Base-by-base conservation (phyloP, 2,888 invertebrate species). In the Dichetophora obliterata region DNA sequence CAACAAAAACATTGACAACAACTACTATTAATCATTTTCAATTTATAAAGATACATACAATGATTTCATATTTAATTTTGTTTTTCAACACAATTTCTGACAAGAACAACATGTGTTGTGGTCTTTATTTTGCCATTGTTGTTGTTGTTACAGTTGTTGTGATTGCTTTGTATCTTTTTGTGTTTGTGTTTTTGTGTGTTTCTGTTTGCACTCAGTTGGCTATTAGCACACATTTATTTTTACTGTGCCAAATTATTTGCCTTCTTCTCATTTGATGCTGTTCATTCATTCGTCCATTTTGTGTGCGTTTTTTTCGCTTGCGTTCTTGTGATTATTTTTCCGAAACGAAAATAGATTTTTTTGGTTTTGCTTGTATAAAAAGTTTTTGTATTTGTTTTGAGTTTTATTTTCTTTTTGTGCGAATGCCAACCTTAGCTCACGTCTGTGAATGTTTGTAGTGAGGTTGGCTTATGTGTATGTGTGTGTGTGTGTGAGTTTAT, bases 11-110 rank as follows among this genome's bases (percentile, higher is more conserved):
- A n/a, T 6, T 2, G 48, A 66, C 19, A 66, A 19, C 24, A 11
- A 63, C 6, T 54, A 54, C 69, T n/a, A 69, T 72, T 61, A 59
- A 59, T 72, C 59, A 72, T 59, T 72, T 16, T 37, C n/a, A 57
- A n/a, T 34, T 71, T 71, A 22, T 24, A 5, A 27, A 52, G 50
- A 50, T 52, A 50, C 31, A 31, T 16, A 24, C 34, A 50, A 50
- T 50, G 68, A 69, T 27, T 69, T 50, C 24, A 69, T 50, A 69
- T 69, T 69, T 54, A 69, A 69, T 69, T 69, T 19, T 52, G 9
- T 69, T 54, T 37, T 34, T 31, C 52, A n/a, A 50, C 52, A 54
- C 69, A 52, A 50, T 50, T 69, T 24, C n/a, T 24, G 52, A 27
- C 54, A 52, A 31, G 31, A 16, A 43, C 43, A 22, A 69, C 54